A percentile compares a stretch with the other conserved stretches of the same genome.
Evolutionary conservation across 2,888 invertebrate genomes (phyloP).

Genomic region (Chymomyza amoena): DNA sequence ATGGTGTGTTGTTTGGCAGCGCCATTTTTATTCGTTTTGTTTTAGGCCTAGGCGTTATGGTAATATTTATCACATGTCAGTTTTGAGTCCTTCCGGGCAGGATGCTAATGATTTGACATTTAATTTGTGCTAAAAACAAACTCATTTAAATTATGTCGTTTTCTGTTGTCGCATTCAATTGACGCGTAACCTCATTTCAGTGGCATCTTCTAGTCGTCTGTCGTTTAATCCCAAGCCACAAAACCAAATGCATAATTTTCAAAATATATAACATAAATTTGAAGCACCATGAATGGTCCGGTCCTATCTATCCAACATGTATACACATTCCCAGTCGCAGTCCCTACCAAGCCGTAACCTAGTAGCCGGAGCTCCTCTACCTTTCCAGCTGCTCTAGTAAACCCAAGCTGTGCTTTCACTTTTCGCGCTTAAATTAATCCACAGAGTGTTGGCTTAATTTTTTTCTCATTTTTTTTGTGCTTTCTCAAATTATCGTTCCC

Average conservation of each 20-base stretch:
- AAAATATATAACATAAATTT: conserved; percentile 58
- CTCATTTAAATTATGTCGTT: not conserved
- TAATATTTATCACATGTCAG: conserved; percentile 58
- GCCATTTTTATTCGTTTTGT: conserved; percentile 24
- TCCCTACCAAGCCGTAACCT: not conserved
- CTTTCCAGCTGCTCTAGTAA: not conserved
- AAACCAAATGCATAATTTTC: conserved; percentile 52
- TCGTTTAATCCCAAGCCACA: conserved; percentile 41
- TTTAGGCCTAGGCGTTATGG: conserved; percentile 40
- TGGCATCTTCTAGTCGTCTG: conserved; percentile 16
- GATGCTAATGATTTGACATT: conserved; percentile 11
- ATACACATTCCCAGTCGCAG: not conserved
- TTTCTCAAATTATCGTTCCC: conserved; percentile 65
- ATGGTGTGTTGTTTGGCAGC: conserved; percentile 32
- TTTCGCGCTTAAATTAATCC: conserved; percentile 65
- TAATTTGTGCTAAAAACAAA: not conserved
- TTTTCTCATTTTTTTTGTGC: conserved; percentile 17
- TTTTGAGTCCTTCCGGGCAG: not conserved
- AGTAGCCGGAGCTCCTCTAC: not conserved
- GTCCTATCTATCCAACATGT: not conserved
- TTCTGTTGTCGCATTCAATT: not conserved
- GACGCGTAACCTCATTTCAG: not conserved
- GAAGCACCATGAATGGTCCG: conserved; percentile 28
- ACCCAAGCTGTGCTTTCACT: conserved; percentile 49
- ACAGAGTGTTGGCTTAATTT: conserved; percentile 43